phyloP scores from a whole-genome alignment of 1,140 invertebrate species.

The Microvelia longipes region DNA sequence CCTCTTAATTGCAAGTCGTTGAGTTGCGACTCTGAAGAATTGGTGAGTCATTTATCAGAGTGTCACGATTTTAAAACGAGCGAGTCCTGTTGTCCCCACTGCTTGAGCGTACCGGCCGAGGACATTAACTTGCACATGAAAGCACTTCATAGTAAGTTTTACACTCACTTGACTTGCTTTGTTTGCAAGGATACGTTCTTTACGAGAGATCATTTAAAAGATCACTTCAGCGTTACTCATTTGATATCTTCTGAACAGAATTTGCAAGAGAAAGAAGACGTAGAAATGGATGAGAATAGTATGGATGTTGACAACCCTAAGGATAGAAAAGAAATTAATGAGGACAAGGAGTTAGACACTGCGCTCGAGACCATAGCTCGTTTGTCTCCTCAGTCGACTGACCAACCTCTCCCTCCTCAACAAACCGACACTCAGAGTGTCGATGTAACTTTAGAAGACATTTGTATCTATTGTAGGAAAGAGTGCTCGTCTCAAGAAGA shows the following conservation, averaged over 20 bases:
- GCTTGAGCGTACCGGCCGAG: neutral
- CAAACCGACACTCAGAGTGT: neutral
- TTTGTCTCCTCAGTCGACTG: neutral
- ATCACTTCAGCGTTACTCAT: neutral
- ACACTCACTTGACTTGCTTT: neutral
- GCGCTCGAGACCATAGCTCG: neutral
- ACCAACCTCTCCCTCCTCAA: neutral
- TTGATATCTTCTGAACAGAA: neutral
- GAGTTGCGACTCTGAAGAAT: neutral
- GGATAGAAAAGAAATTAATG: neutral
- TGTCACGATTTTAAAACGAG: neutral
- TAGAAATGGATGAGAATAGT: neutral
- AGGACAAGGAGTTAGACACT: neutral
- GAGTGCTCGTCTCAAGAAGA: neutral
- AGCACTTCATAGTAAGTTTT: neutral
- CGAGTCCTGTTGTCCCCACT: neutral
- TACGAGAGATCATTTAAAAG: neutral
- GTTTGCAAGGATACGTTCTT: neutral
- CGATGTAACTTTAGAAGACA: neutral
- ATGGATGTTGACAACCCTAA: neutral
- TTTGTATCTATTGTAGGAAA: neutral
- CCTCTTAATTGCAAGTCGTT: neutral
- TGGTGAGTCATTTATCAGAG: neutral
- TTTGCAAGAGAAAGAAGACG: neutral
- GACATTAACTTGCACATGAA: neutral